Evolutionary conservation across 2,888 invertebrate species (phyloP), one percentile per base, ranked within the genome.

Genomic region (Trichopria drosophilae): DNA sequence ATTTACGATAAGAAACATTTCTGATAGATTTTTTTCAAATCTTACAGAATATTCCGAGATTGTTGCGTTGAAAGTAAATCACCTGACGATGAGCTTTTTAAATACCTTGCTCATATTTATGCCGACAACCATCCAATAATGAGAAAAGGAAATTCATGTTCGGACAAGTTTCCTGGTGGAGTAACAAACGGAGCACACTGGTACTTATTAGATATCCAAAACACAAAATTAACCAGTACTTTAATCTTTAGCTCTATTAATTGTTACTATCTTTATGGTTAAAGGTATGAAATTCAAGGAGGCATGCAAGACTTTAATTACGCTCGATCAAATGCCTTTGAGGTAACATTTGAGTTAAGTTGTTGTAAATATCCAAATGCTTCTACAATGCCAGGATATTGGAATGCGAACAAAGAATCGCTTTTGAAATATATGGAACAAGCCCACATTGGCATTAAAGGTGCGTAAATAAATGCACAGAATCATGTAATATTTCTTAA

Each of bases 221-320:
- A 41, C 22, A 10, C 5, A 1, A 34, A 49, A 29, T 7, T 55
- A 37, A 29, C 19, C 29, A 13, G 19, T 6, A 18, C 24, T 23
- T 32, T 42, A 12, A 19, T 34, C 20, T 32, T 3, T 19, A 43
- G 24, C 34, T 35, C 3, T 42, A n/a, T n/a, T n/a, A n/a, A n/a
- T n/a, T n/a, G 20, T n/a, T n/a, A n/a, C n/a, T 16, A n/a, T 35
- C 53, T 40, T 55, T 59, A 52, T 19, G 48, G 19, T 58, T 78
- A 59, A 2, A 75, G 75, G 75, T 75, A 75, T 41, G 66, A 73
- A 62, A 73, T 75, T 9, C 58, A 78, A 84, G 91, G 94, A 68
- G 98, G 98, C 32, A 99, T 99, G 98, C 92, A 92, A 78, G 99
- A 99, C 77, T 99, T 92, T 80, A 99, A 98, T 79, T 99, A 99